Evolutionary conservation across 2,113 vertebrate genomes (phyloP).

Genomic region (Anolis sagrei): DNA sequence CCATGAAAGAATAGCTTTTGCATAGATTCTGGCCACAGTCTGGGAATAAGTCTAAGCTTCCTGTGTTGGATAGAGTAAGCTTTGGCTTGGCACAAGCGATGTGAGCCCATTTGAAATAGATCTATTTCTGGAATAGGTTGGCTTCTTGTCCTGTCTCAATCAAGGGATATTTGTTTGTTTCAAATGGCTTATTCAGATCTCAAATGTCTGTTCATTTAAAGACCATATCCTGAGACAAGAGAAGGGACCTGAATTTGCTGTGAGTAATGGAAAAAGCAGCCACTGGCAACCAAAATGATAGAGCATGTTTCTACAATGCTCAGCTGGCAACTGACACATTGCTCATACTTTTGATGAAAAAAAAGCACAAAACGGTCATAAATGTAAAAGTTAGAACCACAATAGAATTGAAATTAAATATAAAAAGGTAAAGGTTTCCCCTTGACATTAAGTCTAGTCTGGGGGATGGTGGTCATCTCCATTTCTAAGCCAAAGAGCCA

Average conservation of each 20-base stretch:
- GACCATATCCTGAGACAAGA: neutral
- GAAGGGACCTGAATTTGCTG: neutral
- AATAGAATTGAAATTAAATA: too few relatives aligned
- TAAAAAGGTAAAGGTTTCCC: too few relatives aligned
- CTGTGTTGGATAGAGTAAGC: conserved; percentile 8
- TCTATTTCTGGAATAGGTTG: conserved; percentile 18
- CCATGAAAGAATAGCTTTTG: neutral
- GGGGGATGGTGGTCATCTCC: too few relatives aligned
- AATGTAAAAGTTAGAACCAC: neutral
- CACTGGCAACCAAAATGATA: neutral
- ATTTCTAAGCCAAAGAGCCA: too few relatives aligned
- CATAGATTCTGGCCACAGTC: neutral
- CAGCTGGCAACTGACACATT: neutral
- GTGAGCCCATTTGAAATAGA: conserved; percentile 8
- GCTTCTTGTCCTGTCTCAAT: conserved; percentile 27
- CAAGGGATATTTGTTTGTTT: conserved; percentile 13
- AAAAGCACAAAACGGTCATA: neutral
- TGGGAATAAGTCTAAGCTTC: neutral
- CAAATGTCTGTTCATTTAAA: conserved; percentile 14
- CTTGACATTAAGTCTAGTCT: too few relatives aligned
- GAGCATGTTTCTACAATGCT: neutral
- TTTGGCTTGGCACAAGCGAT: conserved; percentile 16
- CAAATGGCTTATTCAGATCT: conserved; percentile 30
- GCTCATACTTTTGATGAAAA: neutral
- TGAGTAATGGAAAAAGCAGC: neutral